These are phyloP conservation scores for Sialis fuliginosa DNA, from an alignment of 2,888 invertebrate species.

Conservation along the genomic window DNA sequence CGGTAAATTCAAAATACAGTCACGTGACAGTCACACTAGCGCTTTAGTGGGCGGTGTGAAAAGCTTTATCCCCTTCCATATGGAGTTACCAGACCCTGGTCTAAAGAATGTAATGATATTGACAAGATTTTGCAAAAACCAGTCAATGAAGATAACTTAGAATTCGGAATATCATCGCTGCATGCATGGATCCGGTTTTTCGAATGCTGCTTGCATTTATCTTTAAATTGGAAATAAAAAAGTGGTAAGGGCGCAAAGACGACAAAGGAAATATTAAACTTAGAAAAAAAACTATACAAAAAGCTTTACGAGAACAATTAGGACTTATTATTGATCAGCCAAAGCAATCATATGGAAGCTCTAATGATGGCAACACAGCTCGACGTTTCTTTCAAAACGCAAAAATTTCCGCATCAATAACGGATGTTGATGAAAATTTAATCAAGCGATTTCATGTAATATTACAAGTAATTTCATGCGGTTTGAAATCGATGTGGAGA, in stretches of 20 bases:
- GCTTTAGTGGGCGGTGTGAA: too few relatives aligned
- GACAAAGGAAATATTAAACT: slow-evolving; percentile 1
- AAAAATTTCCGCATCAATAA: slow-evolving; percentile 4
- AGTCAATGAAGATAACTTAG: slow-evolving; percentile 2
- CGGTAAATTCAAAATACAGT: too few relatives aligned
- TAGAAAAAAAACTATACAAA: slow-evolving; percentile 7
- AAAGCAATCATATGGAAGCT: slow-evolving; percentile 10
- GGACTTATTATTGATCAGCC: slow-evolving; percentile 11
- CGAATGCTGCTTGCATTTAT: slow-evolving; percentile 16
- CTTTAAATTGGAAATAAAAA: slow-evolving; percentile 14
- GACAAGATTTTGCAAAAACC: slow-evolving; percentile 6
- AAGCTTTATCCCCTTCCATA: too few relatives aligned
- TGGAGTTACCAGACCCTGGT: too few relatives aligned
- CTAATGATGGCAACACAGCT: slow-evolving; percentile 11
- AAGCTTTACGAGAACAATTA: slow-evolving; percentile 9
- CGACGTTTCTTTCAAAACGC: slow-evolving; percentile 13
- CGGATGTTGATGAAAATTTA: slow-evolving; percentile 5
- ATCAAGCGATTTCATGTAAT: neutral
- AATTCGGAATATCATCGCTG: slow-evolving; percentile 14
- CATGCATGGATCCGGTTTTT: slow-evolving; percentile 18
- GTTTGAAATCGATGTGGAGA: neutral
- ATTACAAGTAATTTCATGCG: neutral
- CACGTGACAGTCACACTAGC: too few relatives aligned
- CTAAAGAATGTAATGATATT: neutral
- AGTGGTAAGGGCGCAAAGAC: slow-evolving; percentile 17